A percentile compares a stretch with the other conserved stretches of the same genome.
These are phyloP conservation scores for Ichneumoninae sp. DNA, from an alignment of 2,888 invertebrate genomes.

Conservation along the genomic window DNA sequence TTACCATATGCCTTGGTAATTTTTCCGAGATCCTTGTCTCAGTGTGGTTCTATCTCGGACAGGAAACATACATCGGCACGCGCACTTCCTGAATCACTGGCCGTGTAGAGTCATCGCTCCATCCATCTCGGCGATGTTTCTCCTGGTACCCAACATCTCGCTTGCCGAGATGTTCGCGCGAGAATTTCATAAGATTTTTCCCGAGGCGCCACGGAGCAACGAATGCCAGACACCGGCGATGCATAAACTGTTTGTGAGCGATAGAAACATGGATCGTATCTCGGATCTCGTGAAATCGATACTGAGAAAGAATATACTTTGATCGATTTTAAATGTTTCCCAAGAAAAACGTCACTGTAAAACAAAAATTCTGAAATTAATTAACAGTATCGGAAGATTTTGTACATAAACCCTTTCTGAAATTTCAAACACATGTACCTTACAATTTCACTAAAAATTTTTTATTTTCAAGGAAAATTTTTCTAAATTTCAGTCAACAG, in stretches of 20 bases:
- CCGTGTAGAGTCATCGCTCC: background rate
- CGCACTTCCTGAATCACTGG: background rate
- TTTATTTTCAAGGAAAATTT: too few species aligned
- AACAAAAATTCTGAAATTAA: too few species aligned
- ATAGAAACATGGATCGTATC: constrained; percentile 20
- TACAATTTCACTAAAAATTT: too few species aligned
- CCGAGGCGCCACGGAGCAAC: constrained; percentile 5
- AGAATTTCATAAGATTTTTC: background rate
- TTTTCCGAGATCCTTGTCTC: too few species aligned
- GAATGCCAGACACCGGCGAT: background rate
- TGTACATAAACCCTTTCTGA: too few species aligned
- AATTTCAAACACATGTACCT: too few species aligned
- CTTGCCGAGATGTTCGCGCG: background rate
- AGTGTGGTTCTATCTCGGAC: background rate
- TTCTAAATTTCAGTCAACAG: too few species aligned
- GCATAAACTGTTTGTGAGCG: constrained; percentile 3
- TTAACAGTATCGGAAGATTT: too few species aligned
- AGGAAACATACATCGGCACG: background rate
- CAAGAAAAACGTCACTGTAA: too few species aligned
- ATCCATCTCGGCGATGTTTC: background rate
- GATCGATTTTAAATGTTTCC: too few species aligned
- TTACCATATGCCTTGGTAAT: too few species aligned
- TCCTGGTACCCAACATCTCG: too few species aligned
- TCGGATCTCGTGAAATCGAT: constrained; percentile 1
- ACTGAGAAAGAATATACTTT: background rate